phyloP scores from a whole-genome alignment of 2,888 invertebrate species.

The Sinhomidia bicolor region DNA sequence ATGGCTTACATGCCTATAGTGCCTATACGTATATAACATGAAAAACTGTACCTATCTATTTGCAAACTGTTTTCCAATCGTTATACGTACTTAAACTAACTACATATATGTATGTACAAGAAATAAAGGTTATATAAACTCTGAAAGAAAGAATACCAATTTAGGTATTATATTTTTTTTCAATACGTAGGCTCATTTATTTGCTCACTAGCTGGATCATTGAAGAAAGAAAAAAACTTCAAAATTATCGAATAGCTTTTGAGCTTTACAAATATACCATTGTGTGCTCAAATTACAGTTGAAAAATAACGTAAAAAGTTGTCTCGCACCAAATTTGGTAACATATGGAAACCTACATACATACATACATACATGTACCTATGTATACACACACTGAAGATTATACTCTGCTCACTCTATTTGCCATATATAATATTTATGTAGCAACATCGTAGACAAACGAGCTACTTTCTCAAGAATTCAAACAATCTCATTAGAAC shows the following conservation, averaged over 20 bases:
- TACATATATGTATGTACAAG: too few relatives aligned
- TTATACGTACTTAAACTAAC: too few relatives aligned
- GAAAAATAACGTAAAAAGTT: constrained; percentile 3
- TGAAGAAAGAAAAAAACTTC: neutral
- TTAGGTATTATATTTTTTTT: too few relatives aligned
- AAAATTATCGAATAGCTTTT: constrained; percentile 13
- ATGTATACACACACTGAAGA: too few relatives aligned
- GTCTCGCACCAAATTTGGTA: neutral
- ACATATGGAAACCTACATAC: constrained; percentile 8
- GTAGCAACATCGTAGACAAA: neutral
- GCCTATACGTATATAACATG: too few relatives aligned
- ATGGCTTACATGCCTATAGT: too few relatives aligned
- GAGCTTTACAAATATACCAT: neutral
- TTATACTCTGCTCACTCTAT: too few relatives aligned
- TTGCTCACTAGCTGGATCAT: neutral
- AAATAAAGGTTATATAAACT: too few relatives aligned
- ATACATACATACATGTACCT: too few relatives aligned
- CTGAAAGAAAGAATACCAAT: too few relatives aligned
- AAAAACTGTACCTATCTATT: too few relatives aligned
- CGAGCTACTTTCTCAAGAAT: constrained; percentile 42
- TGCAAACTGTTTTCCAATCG: too few relatives aligned
- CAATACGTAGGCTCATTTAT: neutral
- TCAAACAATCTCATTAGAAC: constrained; percentile 58
- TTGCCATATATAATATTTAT: neutral
- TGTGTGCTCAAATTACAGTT: neutral